Conservation (phyloP, 2,113 vertebrate genomes). For the Toxostoma redivivum region DNA sequence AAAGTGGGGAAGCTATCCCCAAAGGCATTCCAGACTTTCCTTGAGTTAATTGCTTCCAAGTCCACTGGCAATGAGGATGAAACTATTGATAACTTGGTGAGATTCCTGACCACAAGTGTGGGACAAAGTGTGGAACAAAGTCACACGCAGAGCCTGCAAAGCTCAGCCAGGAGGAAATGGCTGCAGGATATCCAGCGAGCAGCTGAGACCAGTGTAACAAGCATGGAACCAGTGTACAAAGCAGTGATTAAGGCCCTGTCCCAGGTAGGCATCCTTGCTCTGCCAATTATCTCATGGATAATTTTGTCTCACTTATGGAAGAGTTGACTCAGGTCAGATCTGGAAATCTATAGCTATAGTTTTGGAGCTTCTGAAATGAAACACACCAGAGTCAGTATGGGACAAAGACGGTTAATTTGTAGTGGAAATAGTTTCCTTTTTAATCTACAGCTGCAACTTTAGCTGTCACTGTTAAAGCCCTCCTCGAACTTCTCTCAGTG, state of each 20-base stretch:
- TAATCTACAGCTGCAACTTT: not conserved
- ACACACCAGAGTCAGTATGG: not conserved
- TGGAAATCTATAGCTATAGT: not conserved
- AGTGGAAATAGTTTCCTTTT: not conserved
- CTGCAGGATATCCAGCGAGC: constrained; percentile 63
- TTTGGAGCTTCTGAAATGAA: not conserved
- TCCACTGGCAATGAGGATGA: constrained; percentile 55
- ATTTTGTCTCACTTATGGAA: not conserved
- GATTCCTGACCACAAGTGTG: constrained; percentile 61
- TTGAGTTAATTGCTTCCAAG: constrained; percentile 66
- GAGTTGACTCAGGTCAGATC: not conserved
- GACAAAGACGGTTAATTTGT: not conserved
- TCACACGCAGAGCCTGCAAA: not conserved
- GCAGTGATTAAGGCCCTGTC: constrained; percentile 68
- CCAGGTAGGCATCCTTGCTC: constrained; percentile 48
- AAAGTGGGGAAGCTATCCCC: constrained; percentile 55
- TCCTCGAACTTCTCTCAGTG: not conserved
- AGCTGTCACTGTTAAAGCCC: not conserved
- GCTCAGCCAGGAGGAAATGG: constrained; percentile 68
- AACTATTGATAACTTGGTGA: constrained; percentile 63
- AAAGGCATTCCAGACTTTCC: constrained; percentile 69
- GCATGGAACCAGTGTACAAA: constrained; percentile 64
- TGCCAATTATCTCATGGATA: not conserved
- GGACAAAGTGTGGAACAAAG: constrained; percentile 39
- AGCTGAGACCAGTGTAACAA: constrained; percentile 54